Evolutionary conservation across 2,113 vertebrate genomes (phyloP).

Genomic region (Lepus europaeus): DNA sequence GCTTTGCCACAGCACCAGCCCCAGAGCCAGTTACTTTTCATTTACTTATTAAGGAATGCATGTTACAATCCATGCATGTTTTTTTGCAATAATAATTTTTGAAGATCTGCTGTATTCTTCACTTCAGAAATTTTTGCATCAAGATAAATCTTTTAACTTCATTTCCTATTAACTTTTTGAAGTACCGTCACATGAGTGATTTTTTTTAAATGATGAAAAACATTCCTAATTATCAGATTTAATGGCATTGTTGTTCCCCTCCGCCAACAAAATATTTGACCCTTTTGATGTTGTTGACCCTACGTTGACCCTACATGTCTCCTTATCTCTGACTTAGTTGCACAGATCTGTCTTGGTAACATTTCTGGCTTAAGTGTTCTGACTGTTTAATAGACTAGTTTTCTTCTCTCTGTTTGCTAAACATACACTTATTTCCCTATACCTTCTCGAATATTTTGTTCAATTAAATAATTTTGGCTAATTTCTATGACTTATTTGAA

Average conservation of each 20-base stretch:
- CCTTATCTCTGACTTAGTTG: background rate
- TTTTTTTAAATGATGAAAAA: background rate
- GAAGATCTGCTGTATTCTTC: too few species aligned
- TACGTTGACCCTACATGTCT: background rate
- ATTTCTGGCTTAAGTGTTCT: background rate
- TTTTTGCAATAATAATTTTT: too few species aligned
- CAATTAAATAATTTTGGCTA: constrained; percentile 1
- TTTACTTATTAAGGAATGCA: background rate
- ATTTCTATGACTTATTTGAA: background rate
- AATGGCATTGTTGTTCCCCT: constrained; percentile 4
- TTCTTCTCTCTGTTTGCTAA: constrained; percentile 2
- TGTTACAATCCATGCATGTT: background rate
- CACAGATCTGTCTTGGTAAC: background rate
- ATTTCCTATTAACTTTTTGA: too few species aligned
- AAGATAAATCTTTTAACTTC: too few species aligned
- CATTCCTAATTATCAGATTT: background rate
- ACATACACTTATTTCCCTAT: background rate
- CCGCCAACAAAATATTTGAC: background rate
- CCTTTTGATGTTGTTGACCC: background rate
- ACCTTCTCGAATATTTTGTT: background rate
- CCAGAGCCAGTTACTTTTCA: too few species aligned
- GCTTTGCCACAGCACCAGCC: too few species aligned
- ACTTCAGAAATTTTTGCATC: too few species aligned
- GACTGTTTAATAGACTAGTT: background rate
- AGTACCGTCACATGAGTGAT: too few species aligned